Evolutionary conservation across 2,113 vertebrate species (phyloP).

Genomic region (Lutjanus erythropterus): DNA sequence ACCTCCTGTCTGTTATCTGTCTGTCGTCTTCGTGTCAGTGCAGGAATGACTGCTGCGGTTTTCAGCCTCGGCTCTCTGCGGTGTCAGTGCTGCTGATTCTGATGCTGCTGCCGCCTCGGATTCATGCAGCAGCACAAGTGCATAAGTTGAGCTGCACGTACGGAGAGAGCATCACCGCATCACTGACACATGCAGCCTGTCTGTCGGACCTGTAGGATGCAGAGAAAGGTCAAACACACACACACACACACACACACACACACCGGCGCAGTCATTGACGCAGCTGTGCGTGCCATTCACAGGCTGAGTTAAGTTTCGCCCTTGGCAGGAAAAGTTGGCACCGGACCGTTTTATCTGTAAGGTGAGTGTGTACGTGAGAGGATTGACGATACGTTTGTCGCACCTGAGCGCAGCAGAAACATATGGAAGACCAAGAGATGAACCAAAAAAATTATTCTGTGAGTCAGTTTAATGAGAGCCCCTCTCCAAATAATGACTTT

Average conservation of each 20-base stretch:
- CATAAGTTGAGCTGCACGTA: slow-evolving; percentile 39
- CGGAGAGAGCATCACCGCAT: slow-evolving; percentile 46
- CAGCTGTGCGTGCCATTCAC: slow-evolving; percentile 34
- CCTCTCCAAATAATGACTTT: too few species aligned
- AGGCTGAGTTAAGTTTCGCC: slow-evolving; percentile 55
- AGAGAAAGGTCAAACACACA: slow-evolving; percentile 59
- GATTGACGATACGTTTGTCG: slow-evolving; percentile 43
- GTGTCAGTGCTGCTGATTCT: too few species aligned
- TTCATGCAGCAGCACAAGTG: slow-evolving; percentile 11
- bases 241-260: slow-evolving; percentile 1
- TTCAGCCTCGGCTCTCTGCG: not conserved
- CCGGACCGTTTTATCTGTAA: slow-evolving; percentile 15
- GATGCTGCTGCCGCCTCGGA: not conserved
- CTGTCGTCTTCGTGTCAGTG: not conserved
- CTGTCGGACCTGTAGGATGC: slow-evolving; percentile 54
- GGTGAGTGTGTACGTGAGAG: slow-evolving; percentile 64
- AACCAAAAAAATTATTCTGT: too few species aligned
- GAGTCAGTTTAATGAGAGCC: too few species aligned
- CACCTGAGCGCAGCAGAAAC: slow-evolving; percentile 33
- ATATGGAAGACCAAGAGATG: too few species aligned
- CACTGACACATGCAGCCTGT: slow-evolving; percentile 2
- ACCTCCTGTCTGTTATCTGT: not conserved
- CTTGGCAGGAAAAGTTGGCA: slow-evolving; percentile 74
- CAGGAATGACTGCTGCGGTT: not conserved
- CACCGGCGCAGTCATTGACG: slow-evolving; percentile 52